Conservation (phyloP, 2,888 invertebrate genomes). For the Euclidia mi region DNA sequence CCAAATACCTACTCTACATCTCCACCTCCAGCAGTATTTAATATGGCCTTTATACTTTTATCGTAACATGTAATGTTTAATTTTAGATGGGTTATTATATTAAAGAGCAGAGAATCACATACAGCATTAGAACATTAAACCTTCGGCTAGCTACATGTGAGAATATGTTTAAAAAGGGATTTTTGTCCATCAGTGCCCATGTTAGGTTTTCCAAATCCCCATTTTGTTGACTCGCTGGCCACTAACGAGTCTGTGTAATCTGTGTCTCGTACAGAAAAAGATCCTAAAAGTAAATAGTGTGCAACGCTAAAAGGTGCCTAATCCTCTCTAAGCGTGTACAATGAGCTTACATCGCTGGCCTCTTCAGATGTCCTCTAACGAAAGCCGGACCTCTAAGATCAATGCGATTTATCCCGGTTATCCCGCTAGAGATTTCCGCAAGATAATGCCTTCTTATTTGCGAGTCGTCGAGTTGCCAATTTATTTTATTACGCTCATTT, state of each 20-base stretch:
- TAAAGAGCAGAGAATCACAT: neutral
- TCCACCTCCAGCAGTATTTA: too few species aligned
- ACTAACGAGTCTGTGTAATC: conserved; percentile 70
- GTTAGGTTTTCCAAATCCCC: conserved; percentile 49
- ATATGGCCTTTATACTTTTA: too few species aligned
- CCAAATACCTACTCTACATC: too few species aligned
- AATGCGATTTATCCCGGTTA: conserved; percentile 78
- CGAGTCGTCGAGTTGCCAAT: conserved; percentile 60
- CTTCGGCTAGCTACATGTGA: neutral
- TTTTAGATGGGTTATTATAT: too few species aligned
- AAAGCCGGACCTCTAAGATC: conserved; percentile 78
- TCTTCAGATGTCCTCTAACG: conserved; percentile 78
- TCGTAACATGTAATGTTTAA: too few species aligned
- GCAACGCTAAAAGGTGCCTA: conserved; percentile 85
- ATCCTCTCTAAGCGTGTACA: conserved; percentile 80
- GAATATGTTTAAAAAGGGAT: conserved; percentile 27
- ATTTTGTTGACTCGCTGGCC: conserved; percentile 64
- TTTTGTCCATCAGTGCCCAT: conserved; percentile 21
- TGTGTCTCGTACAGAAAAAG: conserved; percentile 65
- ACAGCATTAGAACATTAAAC: neutral
- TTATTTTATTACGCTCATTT: conserved; percentile 57
- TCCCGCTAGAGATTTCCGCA: conserved; percentile 65
- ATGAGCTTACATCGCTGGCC: conserved; percentile 80
- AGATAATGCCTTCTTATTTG: conserved; percentile 74
- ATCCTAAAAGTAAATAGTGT: conserved; percentile 80